Evolutionary conservation across 2,113 vertebrate genomes (phyloP), one percentile per base, ranked within the genome.

Genomic region (Gulo gulo): DNA sequence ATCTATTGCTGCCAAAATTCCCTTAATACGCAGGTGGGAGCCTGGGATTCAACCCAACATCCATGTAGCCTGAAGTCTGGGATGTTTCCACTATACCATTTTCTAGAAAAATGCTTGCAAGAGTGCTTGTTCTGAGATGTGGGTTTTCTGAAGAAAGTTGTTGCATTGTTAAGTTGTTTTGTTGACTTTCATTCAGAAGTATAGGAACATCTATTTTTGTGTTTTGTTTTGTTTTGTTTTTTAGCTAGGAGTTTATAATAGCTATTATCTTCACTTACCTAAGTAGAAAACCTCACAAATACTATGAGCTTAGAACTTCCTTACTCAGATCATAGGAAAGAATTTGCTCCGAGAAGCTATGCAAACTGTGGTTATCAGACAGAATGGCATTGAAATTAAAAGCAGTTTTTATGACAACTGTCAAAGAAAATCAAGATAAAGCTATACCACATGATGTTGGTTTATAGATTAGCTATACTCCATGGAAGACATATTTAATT

Each of bases 391-490:
- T 23, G 34, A 65, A 94, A 92, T 24, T 47, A 80, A 93, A 80
- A 88, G 63, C 16, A 81, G 78, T 57, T 83, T 50, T 63, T 81
- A 55, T 79, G 79, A 79, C 15, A 59, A 67, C 47, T 67, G 31
- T 92, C 57, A 83, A 67, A 96, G 61, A 73, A 86, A 87, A 47
- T 82, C 45, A 93, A 74, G 23, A 14, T 71, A 50, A 95, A 86
- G 31, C 24, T 92, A 45, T 29, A 79, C 87, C 50, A 80, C 45
- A 91, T 55, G 52, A 85, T 91, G 31, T 31, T 84, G 61, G 39
- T 6, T 93, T 91, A 65, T 67, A 50, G 81, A 91, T 52, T 74
- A 67, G 39, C 88, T 89, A 7, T 52, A 59, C 29, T 36, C 29
- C 84, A 42, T 45, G 61, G 50, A 96, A 1, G 21, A 47, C 21